Evolutionary conservation across 2,113 vertebrate species (phyloP), one percentile per base, ranked within the genome.

Genomic region (Isurus oxyrinchus): DNA sequence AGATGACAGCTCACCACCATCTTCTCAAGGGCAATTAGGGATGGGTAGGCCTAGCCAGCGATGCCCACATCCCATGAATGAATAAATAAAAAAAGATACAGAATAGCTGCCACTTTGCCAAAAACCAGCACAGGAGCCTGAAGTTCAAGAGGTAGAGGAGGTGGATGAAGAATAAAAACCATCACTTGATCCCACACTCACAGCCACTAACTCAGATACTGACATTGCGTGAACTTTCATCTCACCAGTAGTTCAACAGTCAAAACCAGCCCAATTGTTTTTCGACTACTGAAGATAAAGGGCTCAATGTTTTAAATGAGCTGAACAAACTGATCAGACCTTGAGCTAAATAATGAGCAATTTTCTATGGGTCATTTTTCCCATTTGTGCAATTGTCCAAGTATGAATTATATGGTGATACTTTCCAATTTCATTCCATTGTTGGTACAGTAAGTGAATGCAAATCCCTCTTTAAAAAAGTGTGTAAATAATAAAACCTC

Each of bases 401-500:
- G 10, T 2, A 88, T 55, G 59, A 93, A 61, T 61, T n/a, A 61
- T n/a, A 14, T 61, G 59, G 13, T n/a, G 5, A 11, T 57, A 25
- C 40, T 90, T 31, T 90, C 93, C n/a, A 49, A 13, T 66, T 69
- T 72, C 23, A 61, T 53, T 49, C 66, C 13, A 55, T 53, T 95
- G 21, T 44, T 53, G 44, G 44, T 14, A 1, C 94, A 72, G 35
- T 66, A 94, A 63, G 27, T 44, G 6, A 94, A 57, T 31, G 27
- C 16, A 63, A 93, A 94, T 63, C n/a, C 16, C 59, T 94, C 53
- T 59, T 67, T 19, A 94, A 23, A 59, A 31, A 27, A 35, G 59
- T 21, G 35, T 76, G 5, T 19, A 0, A 5, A 23, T 57, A 59
- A 14, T 31, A 86, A 96, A 97, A 98, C 99, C 97, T 99, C 98